Evolutionary conservation across 2,113 vertebrate genomes (phyloP), one percentile per base, ranked within the genome.

Genomic region (Crotophaga sulcirostris): DNA sequence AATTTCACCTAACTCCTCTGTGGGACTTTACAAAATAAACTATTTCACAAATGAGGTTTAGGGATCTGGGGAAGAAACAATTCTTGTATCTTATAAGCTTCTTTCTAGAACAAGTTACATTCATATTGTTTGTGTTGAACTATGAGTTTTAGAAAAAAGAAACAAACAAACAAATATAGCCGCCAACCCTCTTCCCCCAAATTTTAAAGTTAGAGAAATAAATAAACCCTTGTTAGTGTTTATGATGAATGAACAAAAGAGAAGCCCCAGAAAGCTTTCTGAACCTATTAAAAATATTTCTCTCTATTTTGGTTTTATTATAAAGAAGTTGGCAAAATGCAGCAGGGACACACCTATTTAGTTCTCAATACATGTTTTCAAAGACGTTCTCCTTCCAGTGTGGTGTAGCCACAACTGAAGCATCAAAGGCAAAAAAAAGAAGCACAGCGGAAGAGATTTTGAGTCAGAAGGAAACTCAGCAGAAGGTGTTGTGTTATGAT

Each of bases 131-230:
- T 72, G 33, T 31, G 9, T 34, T 80, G 49, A 90, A 69, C 70
- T 33, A 70, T 3, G 3, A 10, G 6, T 44, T 79, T 29, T 18
- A 6, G 13, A 13, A 69, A 59, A 78, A 82, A 21, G 3, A 73
- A 15, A 2, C 3, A 10, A 75, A 8, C 2, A 40, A 25, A 24
- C 1, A 20, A 56, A 16, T n/a, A 51, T 15, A 5, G n/a, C 16
- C 2, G 11, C 3, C 42, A 56, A 16, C 8, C 6, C 0, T 49
- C 7, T 67, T 47, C 9, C 4, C 2, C 4, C 6, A 45, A 31
- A 68, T 81, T 25, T 76, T 59, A 73, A 47, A 3, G 0, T 60
- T 17, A 52, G 16, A 60, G 52, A 10, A 55, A 11, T 16, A 6
- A 4, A 34, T 16, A 54, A 14, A 7, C 3, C 2, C 8, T 38